These are phyloP conservation scores for Pseudobourletiella spinata DNA, from an alignment of 1,140 invertebrate species.

Conservation along the genomic window DNA sequence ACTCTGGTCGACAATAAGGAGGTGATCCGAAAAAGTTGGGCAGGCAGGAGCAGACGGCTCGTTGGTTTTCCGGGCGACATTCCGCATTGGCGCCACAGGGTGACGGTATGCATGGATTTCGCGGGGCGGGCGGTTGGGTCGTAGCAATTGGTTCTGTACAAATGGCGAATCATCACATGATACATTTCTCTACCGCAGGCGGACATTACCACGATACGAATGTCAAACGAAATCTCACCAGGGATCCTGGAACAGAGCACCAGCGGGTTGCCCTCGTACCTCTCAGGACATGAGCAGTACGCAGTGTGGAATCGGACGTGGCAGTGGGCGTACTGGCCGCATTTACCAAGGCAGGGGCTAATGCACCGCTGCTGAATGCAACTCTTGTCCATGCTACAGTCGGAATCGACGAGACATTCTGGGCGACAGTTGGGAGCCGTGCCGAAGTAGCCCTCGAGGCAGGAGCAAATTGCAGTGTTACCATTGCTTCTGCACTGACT, in stretches of 20 bases:
- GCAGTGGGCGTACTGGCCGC: neutral
- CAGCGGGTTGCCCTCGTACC: neutral
- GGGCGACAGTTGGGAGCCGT: constrained; percentile 37
- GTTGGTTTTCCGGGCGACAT: constrained; percentile 50
- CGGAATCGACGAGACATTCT: constrained; percentile 36
- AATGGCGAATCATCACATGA: no score
- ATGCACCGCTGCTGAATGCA: constrained; percentile 59
- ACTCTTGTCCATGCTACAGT: constrained; percentile 52
- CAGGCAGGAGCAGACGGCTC: constrained; percentile 55
- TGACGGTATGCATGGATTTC: constrained; percentile 41
- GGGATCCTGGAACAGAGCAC: constrained; percentile 2
- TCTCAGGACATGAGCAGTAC: neutral
- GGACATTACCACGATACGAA: no score
- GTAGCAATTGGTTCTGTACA: neutral
- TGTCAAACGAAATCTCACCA: neutral
- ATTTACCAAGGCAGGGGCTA: constrained; percentile 45
- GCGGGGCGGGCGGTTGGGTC: constrained; percentile 19
- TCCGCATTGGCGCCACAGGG: constrained; percentile 57
- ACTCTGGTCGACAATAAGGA: constrained; percentile 20
- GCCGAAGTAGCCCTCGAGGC: constrained; percentile 47
- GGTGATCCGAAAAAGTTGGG: constrained; percentile 54
- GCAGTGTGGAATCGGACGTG: neutral
- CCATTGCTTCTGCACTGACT: constrained; percentile 47
- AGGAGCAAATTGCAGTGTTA: constrained; percentile 47
- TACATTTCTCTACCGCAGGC: no score